Conservation (phyloP, 2,113 vertebrate genomes). For the Cnemophilus loriae region DNA sequence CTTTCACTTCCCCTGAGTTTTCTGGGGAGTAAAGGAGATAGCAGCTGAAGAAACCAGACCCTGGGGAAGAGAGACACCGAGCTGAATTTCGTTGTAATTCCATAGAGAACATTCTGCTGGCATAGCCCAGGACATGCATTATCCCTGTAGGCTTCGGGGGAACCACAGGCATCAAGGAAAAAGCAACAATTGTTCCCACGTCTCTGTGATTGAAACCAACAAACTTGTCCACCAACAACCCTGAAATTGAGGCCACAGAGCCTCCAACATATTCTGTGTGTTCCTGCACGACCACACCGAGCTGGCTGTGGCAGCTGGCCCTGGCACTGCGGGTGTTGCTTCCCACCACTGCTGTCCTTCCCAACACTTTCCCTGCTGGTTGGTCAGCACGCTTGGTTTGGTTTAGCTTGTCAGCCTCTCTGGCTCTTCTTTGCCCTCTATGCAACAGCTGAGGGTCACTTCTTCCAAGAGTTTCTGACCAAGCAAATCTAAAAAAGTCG, state of each 20-base stretch:
- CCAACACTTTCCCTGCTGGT: neutral
- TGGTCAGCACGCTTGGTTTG: neutral
- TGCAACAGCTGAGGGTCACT: neutral
- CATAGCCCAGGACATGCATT: neutral
- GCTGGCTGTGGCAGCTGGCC: neutral
- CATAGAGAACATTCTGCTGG: neutral
- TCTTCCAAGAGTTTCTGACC: neutral
- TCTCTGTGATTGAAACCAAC: neutral
- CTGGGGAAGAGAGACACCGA: neutral
- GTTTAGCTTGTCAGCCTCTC: neutral
- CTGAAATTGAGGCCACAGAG: neutral
- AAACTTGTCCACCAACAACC: neutral
- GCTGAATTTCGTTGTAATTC: neutral
- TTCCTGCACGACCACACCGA: neutral
- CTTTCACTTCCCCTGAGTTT: neutral
- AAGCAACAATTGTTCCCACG: neutral
- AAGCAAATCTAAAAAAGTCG: neutral
- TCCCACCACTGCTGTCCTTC: neutral
- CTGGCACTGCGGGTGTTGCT: neutral
- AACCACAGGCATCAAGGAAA: slow-evolving; percentile 29
- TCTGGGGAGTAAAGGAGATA: neutral
- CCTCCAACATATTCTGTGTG: neutral
- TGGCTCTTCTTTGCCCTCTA: neutral
- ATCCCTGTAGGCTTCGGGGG: neutral
- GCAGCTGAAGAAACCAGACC: neutral